These are phyloP conservation scores for Agriotes lineatus DNA, from an alignment of 2,888 invertebrate genomes.

Conservation along the genomic window DNA sequence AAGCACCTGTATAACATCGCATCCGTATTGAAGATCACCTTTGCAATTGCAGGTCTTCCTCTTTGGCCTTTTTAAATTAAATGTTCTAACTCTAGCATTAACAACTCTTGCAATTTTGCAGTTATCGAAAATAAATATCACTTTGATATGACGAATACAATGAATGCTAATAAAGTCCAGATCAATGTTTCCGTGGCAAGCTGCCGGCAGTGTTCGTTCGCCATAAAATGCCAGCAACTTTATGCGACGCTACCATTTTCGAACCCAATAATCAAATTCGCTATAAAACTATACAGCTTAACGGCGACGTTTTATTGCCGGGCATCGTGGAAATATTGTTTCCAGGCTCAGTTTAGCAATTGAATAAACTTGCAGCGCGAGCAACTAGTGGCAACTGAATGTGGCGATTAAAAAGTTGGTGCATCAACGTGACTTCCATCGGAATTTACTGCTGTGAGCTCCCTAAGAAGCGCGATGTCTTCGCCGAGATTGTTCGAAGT, in stretches of 20 bases:
- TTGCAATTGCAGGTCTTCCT: too few relatives aligned
- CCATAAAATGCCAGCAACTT: not conserved
- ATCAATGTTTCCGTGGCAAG: slow-evolving; percentile 19
- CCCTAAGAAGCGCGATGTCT: not conserved
- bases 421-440: slow-evolving; percentile 17
- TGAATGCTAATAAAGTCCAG: slow-evolving; percentile 40
- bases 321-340: slow-evolving; percentile 4
- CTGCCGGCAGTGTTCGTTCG: not conserved
- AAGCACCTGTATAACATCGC: too few relatives aligned
- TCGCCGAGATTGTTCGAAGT: slow-evolving; percentile 9
- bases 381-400: slow-evolving; percentile 30
- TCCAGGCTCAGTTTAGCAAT: slow-evolving; percentile 13
- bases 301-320: slow-evolving; percentile 5
- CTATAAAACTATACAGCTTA: slow-evolving; percentile 12
- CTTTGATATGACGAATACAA: slow-evolving; percentile 39
- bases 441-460: not conserved
- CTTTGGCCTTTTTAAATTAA: too few relatives aligned
- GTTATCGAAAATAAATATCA: too few relatives aligned
- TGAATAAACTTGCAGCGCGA: slow-evolving; percentile 26
- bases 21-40: too few relatives aligned
- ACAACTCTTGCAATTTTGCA: too few relatives aligned
- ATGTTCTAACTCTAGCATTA: too few relatives aligned
- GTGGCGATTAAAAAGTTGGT: slow-evolving; percentile 23
- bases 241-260: not conserved
- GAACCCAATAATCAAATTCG: slow-evolving; percentile 6